A percentile compares a stretch with the other conserved stretches of the same genome.
phyloP scores from a whole-genome alignment of 2,888 invertebrate genomes.

The Pterostichus madidus region DNA sequence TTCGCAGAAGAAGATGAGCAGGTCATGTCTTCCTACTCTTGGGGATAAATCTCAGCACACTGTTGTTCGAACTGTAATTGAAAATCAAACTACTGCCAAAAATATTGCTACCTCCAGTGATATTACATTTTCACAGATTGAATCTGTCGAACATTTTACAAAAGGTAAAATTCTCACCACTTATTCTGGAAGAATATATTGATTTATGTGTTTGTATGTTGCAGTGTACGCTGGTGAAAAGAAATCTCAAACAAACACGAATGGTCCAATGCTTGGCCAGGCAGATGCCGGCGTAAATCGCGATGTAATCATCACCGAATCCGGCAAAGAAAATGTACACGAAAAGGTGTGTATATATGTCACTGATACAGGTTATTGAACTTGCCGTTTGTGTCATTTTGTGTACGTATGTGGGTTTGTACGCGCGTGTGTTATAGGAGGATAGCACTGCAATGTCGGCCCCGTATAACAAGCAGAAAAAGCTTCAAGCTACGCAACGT shows the following conservation, averaged over 20 bases:
- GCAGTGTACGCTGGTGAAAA: slow-evolving; percentile 56
- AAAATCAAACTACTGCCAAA: slow-evolving; percentile 53
- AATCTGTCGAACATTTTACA: slow-evolving; percentile 55
- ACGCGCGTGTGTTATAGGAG: slow-evolving; percentile 50
- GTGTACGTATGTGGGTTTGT: slow-evolving; percentile 54
- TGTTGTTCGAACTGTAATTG: slow-evolving; percentile 57
- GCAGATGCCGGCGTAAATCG: too few species aligned
- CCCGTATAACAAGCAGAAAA: slow-evolving; percentile 73
- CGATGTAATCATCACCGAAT: slow-evolving; percentile 53
- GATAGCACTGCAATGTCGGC: slow-evolving; percentile 53
- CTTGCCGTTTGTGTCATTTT: slow-evolving; percentile 54
- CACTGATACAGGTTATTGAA: slow-evolving; percentile 35
- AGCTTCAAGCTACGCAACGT: slow-evolving; percentile 71
- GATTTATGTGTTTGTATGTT: slow-evolving; percentile 40
- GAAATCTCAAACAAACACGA: slow-evolving; percentile 60
- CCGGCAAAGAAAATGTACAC: slow-evolving; percentile 54
- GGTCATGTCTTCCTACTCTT: slow-evolving; percentile 52
- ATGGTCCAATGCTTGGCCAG: slow-evolving; percentile 65
- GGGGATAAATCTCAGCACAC: slow-evolving; percentile 62
- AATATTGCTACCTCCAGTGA: slow-evolving; percentile 47
- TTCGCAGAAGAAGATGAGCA: slow-evolving; percentile 7
- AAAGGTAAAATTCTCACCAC: slow-evolving; percentile 55
- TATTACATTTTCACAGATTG: slow-evolving; percentile 59
- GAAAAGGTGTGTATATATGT: slow-evolving; percentile 61
- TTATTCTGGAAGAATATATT: slow-evolving; percentile 22